These are phyloP conservation scores for Drosophila monieri DNA, from an alignment of 2,888 invertebrate species.

Conservation along the genomic window DNA sequence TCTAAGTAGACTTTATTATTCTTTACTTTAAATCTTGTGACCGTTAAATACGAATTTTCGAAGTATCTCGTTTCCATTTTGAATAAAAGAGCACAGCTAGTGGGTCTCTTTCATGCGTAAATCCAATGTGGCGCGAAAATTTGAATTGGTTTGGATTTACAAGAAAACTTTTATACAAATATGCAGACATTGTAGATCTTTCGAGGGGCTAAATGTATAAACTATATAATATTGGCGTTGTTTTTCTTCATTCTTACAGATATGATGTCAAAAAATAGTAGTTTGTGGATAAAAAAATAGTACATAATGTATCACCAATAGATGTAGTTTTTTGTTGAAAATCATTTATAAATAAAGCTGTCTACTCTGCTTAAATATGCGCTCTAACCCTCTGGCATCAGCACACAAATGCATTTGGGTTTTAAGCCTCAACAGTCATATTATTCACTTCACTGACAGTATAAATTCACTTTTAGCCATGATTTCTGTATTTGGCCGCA, in stretches of 20 bases:
- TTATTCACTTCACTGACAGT: conserved; percentile 22
- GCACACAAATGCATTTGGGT: conserved; percentile 7
- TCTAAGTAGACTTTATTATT: too few relatives aligned
- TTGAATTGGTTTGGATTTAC: neutral
- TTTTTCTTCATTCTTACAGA: too few relatives aligned
- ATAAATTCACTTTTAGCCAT: conserved; percentile 2
- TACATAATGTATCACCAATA: too few relatives aligned
- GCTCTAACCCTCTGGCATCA: neutral
- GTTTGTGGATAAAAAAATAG: neutral
- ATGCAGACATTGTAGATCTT: neutral
- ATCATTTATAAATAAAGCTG: neutral
- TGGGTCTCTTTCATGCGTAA: neutral
- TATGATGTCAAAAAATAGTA: too few relatives aligned
- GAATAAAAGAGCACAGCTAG: conserved; percentile 11
- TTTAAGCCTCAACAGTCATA: conserved; percentile 18
- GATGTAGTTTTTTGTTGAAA: too few relatives aligned
- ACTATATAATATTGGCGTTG: too few relatives aligned
- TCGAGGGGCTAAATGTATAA: too few relatives aligned
- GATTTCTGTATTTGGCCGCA: neutral
- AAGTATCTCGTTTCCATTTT: neutral
- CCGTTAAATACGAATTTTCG: conserved; percentile 17
- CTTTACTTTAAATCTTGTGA: neutral
- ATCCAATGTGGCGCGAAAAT: neutral
- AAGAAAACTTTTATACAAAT: neutral
- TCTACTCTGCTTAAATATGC: neutral